Percentiles rank a stretch among this genome's conserved stretches.
phyloP scores from a whole-genome alignment of 2,113 vertebrate species.

The Psettodes erumei region DNA sequence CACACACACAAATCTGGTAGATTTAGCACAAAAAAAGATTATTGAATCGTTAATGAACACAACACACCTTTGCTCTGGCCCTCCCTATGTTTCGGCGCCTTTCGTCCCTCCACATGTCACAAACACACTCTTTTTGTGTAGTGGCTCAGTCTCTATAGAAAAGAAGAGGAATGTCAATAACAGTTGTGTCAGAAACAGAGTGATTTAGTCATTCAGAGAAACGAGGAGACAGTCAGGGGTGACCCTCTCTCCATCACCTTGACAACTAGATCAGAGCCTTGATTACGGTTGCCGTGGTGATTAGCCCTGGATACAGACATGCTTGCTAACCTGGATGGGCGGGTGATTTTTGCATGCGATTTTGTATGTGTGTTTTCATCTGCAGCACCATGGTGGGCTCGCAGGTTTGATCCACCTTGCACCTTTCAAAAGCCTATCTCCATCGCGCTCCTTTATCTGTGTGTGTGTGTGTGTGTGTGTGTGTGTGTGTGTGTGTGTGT shows the following conservation, averaged over 20 bases:
- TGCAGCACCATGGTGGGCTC: neutral
- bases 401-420: slow-evolving; percentile 16
- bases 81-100: neutral
- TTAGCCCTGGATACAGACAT: slow-evolving; percentile 61
- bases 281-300: slow-evolving; percentile 76
- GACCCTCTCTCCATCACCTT: slow-evolving; percentile 71
- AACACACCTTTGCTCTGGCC: neutral
- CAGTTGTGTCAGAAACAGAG: slow-evolving; percentile 3
- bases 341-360: slow-evolving; percentile 19
- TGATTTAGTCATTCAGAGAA: slow-evolving; percentile 35
- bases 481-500: neutral
- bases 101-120: neutral
- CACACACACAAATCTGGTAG: slow-evolving; percentile 41
- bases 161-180: neutral
- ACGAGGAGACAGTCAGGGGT: slow-evolving; percentile 45
- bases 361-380: slow-evolving; percentile 19
- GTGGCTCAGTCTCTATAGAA: neutral
- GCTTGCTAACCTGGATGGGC: slow-evolving; percentile 52
- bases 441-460: slow-evolving; percentile 14
- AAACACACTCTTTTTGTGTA: neutral
- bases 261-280: slow-evolving; percentile 76
- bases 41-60: slow-evolving; percentile 29
- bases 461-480: neutral
- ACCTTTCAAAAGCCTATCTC: slow-evolving; percentile 20
- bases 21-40: slow-evolving; percentile 43